Conservation (phyloP, 2,797 vertebrate genomes). For the Sus cebifrons region DNA sequence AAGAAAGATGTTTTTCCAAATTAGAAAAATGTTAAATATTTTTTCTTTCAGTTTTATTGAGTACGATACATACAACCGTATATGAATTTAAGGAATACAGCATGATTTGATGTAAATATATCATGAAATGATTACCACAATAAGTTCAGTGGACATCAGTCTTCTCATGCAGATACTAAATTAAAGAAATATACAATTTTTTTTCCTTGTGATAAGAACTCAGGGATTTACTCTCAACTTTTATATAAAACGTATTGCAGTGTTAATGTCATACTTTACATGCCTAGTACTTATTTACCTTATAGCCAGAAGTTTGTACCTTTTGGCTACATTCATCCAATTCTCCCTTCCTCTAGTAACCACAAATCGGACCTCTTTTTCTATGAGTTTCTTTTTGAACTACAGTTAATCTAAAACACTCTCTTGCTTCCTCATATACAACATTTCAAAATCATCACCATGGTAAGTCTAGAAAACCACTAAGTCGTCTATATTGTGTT, state of each 20-base stretch:
- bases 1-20: background rate
- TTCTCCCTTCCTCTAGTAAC: background rate
- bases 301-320: background rate
- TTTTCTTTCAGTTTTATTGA: background rate
- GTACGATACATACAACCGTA: background rate
- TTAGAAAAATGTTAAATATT: background rate
- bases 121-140: background rate
- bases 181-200: background rate
- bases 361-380: background rate
- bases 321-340: background rate
- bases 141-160: background rate
- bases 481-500: background rate
- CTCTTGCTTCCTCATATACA: background rate
- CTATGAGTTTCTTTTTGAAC: background rate
- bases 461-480: background rate
- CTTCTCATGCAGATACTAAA: background rate
- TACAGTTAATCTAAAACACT: background rate
- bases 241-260: background rate
- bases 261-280: background rate
- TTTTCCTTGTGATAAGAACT: background rate
- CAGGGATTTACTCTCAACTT: background rate
- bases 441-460: background rate
- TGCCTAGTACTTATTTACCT: background rate
- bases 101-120: background rate
- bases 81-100: background rate